Percentiles rank a stretch among this genome's conserved stretches.
phyloP scores from a whole-genome alignment of 1,140 invertebrate genomes.

The Heliothis virescens region DNA sequence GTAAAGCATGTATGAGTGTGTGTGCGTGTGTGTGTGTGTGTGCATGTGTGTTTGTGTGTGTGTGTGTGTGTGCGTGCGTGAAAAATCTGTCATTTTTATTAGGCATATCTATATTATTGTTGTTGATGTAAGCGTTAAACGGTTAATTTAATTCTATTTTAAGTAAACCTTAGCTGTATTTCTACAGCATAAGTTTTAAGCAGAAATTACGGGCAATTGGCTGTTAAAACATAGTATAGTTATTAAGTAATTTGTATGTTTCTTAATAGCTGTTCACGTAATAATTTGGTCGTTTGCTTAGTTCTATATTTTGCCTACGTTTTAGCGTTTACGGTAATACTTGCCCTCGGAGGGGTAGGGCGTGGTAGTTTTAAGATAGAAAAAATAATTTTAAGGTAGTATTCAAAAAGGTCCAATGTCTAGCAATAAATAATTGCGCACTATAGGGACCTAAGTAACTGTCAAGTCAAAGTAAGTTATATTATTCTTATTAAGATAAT shows the following conservation, averaged over 20 bases:
- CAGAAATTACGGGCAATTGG: constrained; percentile 12
- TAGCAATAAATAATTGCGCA: not conserved
- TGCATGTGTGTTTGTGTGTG: too few species aligned
- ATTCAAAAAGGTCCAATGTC: not conserved
- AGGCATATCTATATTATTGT: too few species aligned
- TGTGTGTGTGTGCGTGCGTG: too few species aligned
- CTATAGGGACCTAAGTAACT: constrained; percentile 27
- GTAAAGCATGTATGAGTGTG: too few species aligned
- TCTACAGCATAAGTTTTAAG: not conserved
- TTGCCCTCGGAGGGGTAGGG: constrained; percentile 33
- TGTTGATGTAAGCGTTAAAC: too few species aligned
- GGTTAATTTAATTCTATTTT: too few species aligned
- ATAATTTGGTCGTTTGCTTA: too few species aligned
- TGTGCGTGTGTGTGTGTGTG: too few species aligned
- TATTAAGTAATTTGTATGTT: too few species aligned
- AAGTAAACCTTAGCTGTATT: not conserved
- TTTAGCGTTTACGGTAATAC: constrained; percentile 12
- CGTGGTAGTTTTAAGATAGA: constrained; percentile 29
- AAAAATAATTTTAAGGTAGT: constrained; percentile 16
- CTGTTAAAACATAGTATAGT: not conserved
- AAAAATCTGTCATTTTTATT: not conserved
- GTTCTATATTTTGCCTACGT: not conserved
- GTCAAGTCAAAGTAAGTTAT: not conserved
- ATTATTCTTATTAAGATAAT: not conserved
- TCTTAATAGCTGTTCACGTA: too few species aligned